phyloP scores from a whole-genome alignment of 1,140 invertebrate species.

The Philotrypesis tridentata region DNA sequence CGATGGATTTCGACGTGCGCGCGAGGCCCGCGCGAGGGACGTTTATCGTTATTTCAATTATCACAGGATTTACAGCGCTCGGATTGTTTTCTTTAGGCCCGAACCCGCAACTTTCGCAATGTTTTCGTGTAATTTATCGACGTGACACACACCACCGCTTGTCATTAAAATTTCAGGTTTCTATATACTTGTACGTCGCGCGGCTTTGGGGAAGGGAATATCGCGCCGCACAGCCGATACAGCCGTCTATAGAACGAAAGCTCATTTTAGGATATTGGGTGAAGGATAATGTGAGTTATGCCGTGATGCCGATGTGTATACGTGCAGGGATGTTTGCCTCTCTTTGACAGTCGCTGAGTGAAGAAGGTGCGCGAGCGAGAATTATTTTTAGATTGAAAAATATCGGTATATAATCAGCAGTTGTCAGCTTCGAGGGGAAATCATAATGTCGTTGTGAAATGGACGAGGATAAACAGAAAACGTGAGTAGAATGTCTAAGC shows the following conservation, averaged over 20 bases:
- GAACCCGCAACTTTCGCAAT: neutral
- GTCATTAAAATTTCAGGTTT: neutral
- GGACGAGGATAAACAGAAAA: conserved; percentile 15
- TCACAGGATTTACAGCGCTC: neutral
- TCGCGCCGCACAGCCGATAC: conserved; percentile 5
- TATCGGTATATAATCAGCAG: neutral
- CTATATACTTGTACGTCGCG: neutral
- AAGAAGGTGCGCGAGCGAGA: neutral
- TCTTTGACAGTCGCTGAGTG: conserved; percentile 3
- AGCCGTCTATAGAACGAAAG: neutral
- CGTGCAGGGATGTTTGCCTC: conserved; percentile 9
- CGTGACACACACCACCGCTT: neutral
- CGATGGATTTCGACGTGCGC: neutral
- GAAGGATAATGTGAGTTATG: neutral
- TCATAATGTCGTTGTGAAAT: neutral
- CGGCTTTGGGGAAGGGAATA: too few species aligned
- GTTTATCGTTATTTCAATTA: conserved; percentile 11
- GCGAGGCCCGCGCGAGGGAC: neutral
- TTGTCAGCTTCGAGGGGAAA: conserved; percentile 18
- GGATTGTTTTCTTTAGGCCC: neutral
- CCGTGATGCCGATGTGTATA: neutral
- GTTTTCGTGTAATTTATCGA: neutral
- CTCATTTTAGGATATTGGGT: neutral
- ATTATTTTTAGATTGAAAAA: neutral
- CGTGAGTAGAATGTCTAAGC: conserved; percentile 2